Base-by-base conservation (phyloP, 2,797 vertebrate species). In the Enteromius anoplus region DNA sequence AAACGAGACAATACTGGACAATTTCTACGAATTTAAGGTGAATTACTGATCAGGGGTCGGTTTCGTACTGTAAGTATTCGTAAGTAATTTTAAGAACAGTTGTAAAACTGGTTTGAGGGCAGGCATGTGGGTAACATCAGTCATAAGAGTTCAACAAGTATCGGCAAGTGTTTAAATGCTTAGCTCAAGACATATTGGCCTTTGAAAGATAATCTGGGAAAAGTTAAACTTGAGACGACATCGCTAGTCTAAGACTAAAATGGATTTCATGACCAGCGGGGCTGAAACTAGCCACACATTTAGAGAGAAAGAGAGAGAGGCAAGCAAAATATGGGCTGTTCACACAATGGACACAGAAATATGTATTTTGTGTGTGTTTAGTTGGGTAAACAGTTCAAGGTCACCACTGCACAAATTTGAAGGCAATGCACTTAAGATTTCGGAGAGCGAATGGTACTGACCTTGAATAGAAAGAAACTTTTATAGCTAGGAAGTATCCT, bases 121-220 rank as follows among this genome's bases (percentile, higher is more conserved):
- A 51, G 32, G 23, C 26, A 26, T 64, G 6, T 53, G 60, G 47
- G 73, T 29, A 68, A 51, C 64, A 71, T 72, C 70, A 65, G 53
- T 86, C 66, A 71, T 34, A 26, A 47, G 5, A 60, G 37, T 53
- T 55, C 10, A 75, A 72, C 70, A 75, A 70, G 84, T 78, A 71
- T 29, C 17, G 29, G 17, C 81, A 77, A 84, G 79, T 40, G 42
- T 69, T 70, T 88, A 88, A 90, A 78, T 79, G 85, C 88, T 88
- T 85, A 87, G 87, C 66, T 64, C 84, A 34, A 76, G 85, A 87
- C 84, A 86, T 80, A 86, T 85, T 91, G 84, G 88, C 89, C 82
- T 75, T 84, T 87, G 69, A 82, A 83, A 84, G 78, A 85, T 81
- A 81, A 85, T 55, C 51, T 78, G 82, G 79, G 82, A 85, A 82